These are phyloP conservation scores for Pangasianodon hypophthalmus DNA, from an alignment of 2,113 vertebrate genomes.

Conservation along the genomic window DNA sequence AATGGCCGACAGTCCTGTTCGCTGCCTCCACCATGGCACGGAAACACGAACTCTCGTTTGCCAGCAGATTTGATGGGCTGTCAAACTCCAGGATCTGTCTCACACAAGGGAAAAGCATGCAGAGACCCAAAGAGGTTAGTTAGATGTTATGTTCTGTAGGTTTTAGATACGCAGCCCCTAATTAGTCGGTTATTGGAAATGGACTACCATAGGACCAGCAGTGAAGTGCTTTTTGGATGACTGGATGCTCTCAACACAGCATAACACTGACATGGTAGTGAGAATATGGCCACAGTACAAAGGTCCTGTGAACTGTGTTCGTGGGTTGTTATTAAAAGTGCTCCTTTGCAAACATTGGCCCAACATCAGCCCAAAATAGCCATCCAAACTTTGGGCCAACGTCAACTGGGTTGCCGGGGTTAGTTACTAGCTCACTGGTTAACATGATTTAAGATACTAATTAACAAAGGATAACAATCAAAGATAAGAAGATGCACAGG, in stretches of 20 bases:
- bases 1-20: conserved; percentile 69
- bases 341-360: background rate
- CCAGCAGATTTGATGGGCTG: conserved; percentile 85
- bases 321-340: background rate
- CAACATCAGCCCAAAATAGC: background rate
- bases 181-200: background rate
- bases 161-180: background rate
- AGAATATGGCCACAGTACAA: background rate
- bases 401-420: too few species aligned
- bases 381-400: background rate
- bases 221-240: background rate
- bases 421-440: too few species aligned
- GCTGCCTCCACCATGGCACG: conserved; percentile 89
- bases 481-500: background rate
- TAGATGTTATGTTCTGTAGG: background rate
- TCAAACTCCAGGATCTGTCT: conserved; percentile 94
- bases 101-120: conserved; percentile 50
- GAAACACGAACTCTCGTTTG: conserved; percentile 91
- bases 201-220: background rate
- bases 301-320: background rate
- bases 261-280: background rate
- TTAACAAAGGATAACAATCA: background rate
- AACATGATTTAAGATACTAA: too few species aligned
- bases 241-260: background rate
- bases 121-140: background rate